Base-by-base conservation (phyloP, 2,888 invertebrate species). In the Caenorhabditis angaria region DNA sequence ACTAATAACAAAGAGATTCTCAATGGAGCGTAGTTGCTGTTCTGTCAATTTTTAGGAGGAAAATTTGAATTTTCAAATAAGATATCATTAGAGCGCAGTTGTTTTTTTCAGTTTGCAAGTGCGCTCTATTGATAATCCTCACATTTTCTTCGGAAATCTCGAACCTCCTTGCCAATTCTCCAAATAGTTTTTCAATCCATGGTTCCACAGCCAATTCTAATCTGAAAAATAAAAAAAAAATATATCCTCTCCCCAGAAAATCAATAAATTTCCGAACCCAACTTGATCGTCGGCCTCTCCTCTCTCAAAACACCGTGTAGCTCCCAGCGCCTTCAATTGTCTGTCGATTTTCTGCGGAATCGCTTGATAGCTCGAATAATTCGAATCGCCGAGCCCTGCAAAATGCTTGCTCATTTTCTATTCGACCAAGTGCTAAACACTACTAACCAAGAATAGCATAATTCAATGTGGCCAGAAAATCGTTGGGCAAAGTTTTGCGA, bases 261-360 rank as follows among this genome's bases (percentile, higher is more conserved):
- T 53, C 58, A n/a, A 0, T 1, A 50, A 24, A 51, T 41, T 5
- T 48, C 59, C 69, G 55, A 81, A 90, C 90, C 90, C 90, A 22
- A 89, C 88, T 74, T 89, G 90, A 87, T 91, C 91, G 87, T 91
- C 91, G 48, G 90, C 91, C 88, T 88, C 90, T 12, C 87, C 90
- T 53, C 88, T 86, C 0, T 86, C 78, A 76, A 89, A 88, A 77
- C 91, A 89, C 14, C 83, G 81, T 47, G 85, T 86, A 0, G 90
- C 91, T 48, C 90, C 90, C 10, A 90, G 87, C 54, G 88, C 88
- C 63, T 87, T 77, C 18, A 91, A 82, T 66, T 89, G 81, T 48
- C 86, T 82, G 62, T 89, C 87, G 65, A 89, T 84, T 53, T 83
- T 87, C 69, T 89, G 89, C 5, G 89, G 89, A 84, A 89, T 90